phyloP scores from a whole-genome alignment of 2,113 vertebrate genomes.

The Collichthys lucidus region DNA sequence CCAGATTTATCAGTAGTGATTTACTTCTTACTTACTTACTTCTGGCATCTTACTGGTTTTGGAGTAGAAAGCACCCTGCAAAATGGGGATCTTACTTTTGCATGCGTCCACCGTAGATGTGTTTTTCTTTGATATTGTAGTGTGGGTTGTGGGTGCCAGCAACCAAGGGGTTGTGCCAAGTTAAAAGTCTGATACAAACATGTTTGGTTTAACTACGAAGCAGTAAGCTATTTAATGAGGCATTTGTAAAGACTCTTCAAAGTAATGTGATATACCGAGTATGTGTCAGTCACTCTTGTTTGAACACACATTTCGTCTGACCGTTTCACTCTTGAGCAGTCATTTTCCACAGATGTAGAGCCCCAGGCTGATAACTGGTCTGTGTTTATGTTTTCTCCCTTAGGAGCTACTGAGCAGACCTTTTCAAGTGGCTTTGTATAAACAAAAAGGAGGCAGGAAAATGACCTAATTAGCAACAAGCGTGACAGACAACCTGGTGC shows the following conservation, averaged over 20 bases:
- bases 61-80: slow-evolving; percentile 1
- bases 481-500: slow-evolving; percentile 38
- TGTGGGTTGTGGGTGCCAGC: neutral
- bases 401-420: slow-evolving; percentile 52
- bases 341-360: slow-evolving; percentile 14
- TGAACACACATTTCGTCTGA: neutral
- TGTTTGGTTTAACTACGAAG: slow-evolving; percentile 39
- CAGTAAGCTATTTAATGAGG: neutral
- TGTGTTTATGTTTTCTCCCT: slow-evolving; percentile 63
- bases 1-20: slow-evolving; percentile 19
- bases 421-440: slow-evolving; percentile 41
- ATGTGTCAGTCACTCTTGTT: neutral
- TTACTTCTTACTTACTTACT: slow-evolving; percentile 5
- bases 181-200: slow-evolving; percentile 44
- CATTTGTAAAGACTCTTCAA: neutral
- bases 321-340: slow-evolving; percentile 3
- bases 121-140: slow-evolving; percentile 2
- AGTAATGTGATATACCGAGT: neutral
- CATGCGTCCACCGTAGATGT: neutral
- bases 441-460: slow-evolving; percentile 48
- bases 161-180: slow-evolving; percentile 9
- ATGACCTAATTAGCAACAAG: slow-evolving; percentile 64
- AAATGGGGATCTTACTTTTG: neutral
- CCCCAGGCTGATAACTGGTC: slow-evolving; percentile 31
- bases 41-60: slow-evolving; percentile 10